These are phyloP conservation scores for Misgurnus mizolepis DNA, from an alignment of 2,113 vertebrate species.

Conservation along the genomic window DNA sequence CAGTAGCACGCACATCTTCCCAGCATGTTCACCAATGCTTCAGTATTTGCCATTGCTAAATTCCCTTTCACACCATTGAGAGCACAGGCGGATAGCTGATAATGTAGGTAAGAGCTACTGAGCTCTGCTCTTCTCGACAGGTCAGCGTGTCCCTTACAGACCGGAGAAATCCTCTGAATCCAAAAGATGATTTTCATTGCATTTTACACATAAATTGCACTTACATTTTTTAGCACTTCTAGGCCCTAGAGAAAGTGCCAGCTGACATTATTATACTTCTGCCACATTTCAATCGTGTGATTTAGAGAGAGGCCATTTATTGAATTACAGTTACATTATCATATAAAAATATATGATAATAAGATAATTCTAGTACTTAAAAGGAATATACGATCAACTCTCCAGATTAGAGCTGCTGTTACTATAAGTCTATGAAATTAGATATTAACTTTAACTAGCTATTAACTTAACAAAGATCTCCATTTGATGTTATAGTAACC, in stretches of 20 bases:
- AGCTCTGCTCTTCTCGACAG: not conserved
- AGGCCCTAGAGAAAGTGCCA: not conserved
- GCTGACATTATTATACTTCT: not conserved
- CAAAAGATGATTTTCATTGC: not conserved
- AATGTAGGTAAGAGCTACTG: constrained; percentile 9
- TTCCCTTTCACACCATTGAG: not conserved
- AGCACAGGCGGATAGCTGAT: not conserved
- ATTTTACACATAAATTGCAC: not conserved
- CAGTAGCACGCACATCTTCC: not conserved
- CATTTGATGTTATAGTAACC: too few relatives aligned
- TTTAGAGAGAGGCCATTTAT: constrained; percentile 7
- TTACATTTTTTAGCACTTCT: not conserved
- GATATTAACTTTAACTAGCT: too few relatives aligned
- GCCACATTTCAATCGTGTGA: not conserved
- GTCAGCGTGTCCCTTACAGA: not conserved
- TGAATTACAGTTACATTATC: not conserved
- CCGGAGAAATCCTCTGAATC: not conserved
- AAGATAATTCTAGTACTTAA: too few relatives aligned
- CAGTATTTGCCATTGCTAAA: not conserved
- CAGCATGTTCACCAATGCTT: not conserved
- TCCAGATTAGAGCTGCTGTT: too few relatives aligned
- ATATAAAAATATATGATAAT: too few relatives aligned
- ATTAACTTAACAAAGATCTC: too few relatives aligned
- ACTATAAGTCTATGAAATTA: too few relatives aligned
- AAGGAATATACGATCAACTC: too few relatives aligned